Evolutionary conservation across 1,140 invertebrate species (phyloP), one percentile per base, ranked within the genome.

Genomic region (Ceratina calcarata): DNA sequence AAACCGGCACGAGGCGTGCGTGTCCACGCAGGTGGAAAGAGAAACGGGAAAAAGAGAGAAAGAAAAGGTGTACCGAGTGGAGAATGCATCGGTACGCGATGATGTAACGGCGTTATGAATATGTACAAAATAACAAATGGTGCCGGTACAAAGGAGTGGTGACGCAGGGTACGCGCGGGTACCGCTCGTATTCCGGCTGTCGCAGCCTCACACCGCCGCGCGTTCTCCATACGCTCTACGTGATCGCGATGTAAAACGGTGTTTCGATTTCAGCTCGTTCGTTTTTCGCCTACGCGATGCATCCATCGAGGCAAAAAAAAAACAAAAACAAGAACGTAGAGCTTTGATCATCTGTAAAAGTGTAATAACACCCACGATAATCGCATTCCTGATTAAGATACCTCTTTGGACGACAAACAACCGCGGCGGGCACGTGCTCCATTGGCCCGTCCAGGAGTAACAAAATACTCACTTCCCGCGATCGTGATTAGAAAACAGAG

Each of bases 81-180:
- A 84, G 81, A 83, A 86, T 82, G 82, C 84, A 84, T 80, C 78
- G 88, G 88, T 88, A 88, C 82, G 84, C 82, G 83, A 82, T 89
- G 88, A 89, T 88, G 88, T 85, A 91, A 90, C 89, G 70, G 58
- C 83, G 87, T 89, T 90, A 90, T 90, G 89, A 90, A 90, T 91
- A 91, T 90, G 90, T 87, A 90, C 77, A 87, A 90, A 90, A 90
- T 88, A 88, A 90, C 88, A 89, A 87, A 87, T 81, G 85, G 72
- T 79, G 74, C 80, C 72, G 80, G 60, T 16, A 85, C 76, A 87
- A 87, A 82, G 71, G 80, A 84, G 84, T 79, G 76, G 78, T 84
- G 87, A 84, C 85, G n/a, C 55, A 72, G 83, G 78, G 86, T 84
- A 79, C 72, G 73, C 82, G 71, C 53, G 62, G 79, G 79, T 80